These are phyloP conservation scores for Myotis pilosus DNA, from an alignment of 2,797 vertebrate genomes.

Conservation along the genomic window DNA sequence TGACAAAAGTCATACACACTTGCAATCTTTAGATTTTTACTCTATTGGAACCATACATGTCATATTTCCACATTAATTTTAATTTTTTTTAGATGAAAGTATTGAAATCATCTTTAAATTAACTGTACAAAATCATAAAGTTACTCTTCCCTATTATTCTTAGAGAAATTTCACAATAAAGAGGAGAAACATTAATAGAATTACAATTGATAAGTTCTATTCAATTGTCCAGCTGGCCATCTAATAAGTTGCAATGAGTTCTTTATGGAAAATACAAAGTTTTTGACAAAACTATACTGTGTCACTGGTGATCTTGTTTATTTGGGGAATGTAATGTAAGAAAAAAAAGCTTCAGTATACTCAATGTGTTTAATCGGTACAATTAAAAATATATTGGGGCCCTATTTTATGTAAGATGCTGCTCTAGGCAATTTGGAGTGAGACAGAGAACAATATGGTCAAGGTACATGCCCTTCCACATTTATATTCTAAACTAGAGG, in stretches of 20 bases:
- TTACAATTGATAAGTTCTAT: neutral
- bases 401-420: neutral
- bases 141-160: neutral
- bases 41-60: neutral
- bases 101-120: conserved; percentile 16
- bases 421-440: neutral
- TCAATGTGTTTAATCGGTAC: neutral
- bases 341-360: neutral
- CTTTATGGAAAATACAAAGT: neutral
- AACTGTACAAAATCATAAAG: neutral
- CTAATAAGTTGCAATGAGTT: neutral
- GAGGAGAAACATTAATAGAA: neutral
- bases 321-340: neutral
- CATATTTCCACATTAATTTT: conserved; percentile 37
- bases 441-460: neutral
- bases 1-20: neutral
- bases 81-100: neutral
- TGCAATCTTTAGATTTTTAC: neutral
- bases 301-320: neutral
- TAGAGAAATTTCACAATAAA: neutral
- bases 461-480: neutral
- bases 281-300: neutral
- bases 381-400: neutral
- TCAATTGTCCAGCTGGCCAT: neutral
- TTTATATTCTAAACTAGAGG: neutral